Percentiles rank a stretch among this genome's conserved stretches.
Evolutionary conservation across 2,888 invertebrate species (phyloP).

Genomic region (Kryphioiulus occultus): DNA sequence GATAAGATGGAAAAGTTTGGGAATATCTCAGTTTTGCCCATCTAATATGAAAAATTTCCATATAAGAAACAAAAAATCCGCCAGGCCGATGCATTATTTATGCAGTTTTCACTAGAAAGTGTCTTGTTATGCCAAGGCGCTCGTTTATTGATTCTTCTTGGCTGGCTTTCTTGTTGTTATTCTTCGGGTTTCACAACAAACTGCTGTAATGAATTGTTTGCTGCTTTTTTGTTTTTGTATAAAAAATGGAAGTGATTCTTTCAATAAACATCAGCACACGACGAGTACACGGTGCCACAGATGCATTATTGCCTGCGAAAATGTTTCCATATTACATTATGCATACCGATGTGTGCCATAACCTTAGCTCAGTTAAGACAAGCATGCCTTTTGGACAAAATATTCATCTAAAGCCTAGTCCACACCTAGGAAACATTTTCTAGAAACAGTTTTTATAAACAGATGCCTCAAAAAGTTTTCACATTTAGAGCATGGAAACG

Average conservation of each 20-base stretch:
- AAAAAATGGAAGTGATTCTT: slow-evolving; percentile 11
- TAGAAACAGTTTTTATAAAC: too few relatives aligned
- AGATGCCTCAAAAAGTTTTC: too few relatives aligned
- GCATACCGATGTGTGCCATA: not conserved
- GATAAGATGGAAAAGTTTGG: slow-evolving; percentile 35
- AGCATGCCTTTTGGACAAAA: too few relatives aligned
- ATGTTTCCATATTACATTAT: not conserved
- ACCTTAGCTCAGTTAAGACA: too few relatives aligned
- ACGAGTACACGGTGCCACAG: not conserved
- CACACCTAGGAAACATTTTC: too few relatives aligned
- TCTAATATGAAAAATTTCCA: slow-evolving; percentile 40
- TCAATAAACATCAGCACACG: not conserved
- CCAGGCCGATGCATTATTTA: slow-evolving; percentile 29
- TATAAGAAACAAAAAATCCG: not conserved
- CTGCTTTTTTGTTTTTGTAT: not conserved
- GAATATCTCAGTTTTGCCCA: slow-evolving; percentile 35
- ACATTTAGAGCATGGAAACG: too few relatives aligned
- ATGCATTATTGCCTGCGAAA: not conserved
- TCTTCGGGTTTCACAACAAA: slow-evolving; percentile 32
- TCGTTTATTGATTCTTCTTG: slow-evolving; percentile 36
- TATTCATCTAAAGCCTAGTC: too few relatives aligned
- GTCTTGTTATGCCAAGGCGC: slow-evolving; percentile 37
- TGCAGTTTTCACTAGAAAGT: slow-evolving; percentile 39
- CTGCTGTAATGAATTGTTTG: slow-evolving; percentile 36
- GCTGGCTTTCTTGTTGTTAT: slow-evolving; percentile 28